Evolutionary conservation across 2,113 vertebrate genomes (phyloP).

Genomic region (Hiodon tergisus): DNA sequence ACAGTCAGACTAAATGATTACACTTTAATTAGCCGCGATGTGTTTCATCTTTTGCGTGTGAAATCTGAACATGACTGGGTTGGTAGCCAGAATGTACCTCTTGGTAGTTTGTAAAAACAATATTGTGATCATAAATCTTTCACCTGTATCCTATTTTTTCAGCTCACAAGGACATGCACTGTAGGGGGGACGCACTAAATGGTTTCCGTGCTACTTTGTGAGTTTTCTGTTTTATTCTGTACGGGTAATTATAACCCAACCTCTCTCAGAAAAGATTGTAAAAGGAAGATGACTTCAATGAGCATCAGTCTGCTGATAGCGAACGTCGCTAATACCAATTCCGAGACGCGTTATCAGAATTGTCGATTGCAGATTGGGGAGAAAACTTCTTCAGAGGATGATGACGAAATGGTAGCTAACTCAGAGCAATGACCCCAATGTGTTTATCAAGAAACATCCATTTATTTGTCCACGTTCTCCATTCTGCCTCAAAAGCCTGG

Average conservation of each 20-base stretch:
- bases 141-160: not conserved
- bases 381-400: no score
- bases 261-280: no score
- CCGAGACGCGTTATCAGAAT: no score
- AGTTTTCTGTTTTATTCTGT: not conserved
- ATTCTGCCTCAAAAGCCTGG: no score
- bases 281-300: no score
- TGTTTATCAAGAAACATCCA: not conserved
- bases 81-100: not conserved
- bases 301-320: no score
- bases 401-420: no score
- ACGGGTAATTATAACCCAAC: not conserved
- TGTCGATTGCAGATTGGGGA: no score
- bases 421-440: not conserved
- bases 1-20: not conserved
- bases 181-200: not conserved
- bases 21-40: not conserved
- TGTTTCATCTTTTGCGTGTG: not conserved
- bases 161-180: not conserved
- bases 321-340: no score
- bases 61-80: not conserved
- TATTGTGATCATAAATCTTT: not conserved
- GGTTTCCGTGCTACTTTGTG: not conserved
- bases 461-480: not conserved
- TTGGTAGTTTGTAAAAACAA: not conserved